Percentiles rank a stretch among this genome's conserved stretches.
These are phyloP conservation scores for Drosophila crucigera DNA, from an alignment of 2,888 invertebrate genomes.

Conservation along the genomic window DNA sequence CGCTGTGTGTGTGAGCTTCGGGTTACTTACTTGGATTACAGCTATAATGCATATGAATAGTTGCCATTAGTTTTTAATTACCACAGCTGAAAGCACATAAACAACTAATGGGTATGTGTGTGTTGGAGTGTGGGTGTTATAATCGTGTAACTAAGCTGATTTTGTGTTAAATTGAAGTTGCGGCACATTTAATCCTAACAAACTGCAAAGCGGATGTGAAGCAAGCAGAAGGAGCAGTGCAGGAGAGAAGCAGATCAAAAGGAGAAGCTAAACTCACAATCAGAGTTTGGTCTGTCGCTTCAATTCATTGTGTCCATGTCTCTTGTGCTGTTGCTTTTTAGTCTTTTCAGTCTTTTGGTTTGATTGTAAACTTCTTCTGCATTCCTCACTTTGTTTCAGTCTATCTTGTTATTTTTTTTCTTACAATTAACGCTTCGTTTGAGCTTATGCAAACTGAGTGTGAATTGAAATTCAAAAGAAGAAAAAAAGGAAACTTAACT, in stretches of 20 bases:
- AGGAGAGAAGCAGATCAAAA: conserved; percentile 10
- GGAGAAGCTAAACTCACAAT: conserved; percentile 33
- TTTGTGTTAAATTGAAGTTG: conserved; percentile 51
- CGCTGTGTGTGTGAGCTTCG: not conserved
- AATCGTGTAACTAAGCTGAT: conserved; percentile 52
- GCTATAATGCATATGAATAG: conserved; percentile 57
- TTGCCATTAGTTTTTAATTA: conserved; percentile 59
- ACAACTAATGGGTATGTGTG: conserved; percentile 11
- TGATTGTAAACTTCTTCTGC: conserved; percentile 43
- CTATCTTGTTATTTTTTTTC: conserved; percentile 1
- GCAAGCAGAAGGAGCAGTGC: conserved; percentile 1
- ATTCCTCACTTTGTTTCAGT: conserved; percentile 23
- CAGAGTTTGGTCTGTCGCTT: conserved; percentile 39
- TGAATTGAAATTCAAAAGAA: conserved; percentile 20
- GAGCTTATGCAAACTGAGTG: conserved; percentile 30
- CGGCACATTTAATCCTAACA: conserved; percentile 48
- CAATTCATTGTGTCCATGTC: conserved; percentile 27
- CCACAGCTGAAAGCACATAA: conserved; percentile 38
- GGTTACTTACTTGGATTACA: conserved; percentile 63
- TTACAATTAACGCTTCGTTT: conserved; percentile 36
- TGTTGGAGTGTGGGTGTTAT: conserved; percentile 21
- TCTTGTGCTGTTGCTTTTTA: conserved; percentile 29
- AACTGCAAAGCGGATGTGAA: conserved; percentile 33
- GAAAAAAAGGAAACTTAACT: not conserved
- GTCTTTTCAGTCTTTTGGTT: conserved; percentile 28